Evolutionary conservation across 2,113 vertebrate genomes (phyloP), one percentile per base, ranked within the genome.

Genomic region (Tupaia chinensis): DNA sequence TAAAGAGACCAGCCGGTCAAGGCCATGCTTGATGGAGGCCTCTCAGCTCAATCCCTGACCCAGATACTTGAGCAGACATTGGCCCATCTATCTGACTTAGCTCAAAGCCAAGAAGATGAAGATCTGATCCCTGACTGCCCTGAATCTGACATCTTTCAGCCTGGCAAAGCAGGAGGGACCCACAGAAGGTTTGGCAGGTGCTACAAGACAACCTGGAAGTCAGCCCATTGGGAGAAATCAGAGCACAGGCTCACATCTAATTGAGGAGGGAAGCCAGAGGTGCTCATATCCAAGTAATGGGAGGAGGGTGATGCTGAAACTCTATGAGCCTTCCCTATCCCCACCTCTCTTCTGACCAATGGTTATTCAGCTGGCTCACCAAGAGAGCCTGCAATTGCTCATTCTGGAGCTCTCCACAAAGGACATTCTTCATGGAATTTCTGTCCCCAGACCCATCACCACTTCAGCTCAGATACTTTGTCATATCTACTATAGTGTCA

Each of bases 401-500:
- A 72, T 17, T 25, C 54, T 11, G 20, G 6, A 25, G 25, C 20
- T 63, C 63, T 19, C n/a, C 63, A 11, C 29, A 0, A 68, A 65
- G 82, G 63, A 11, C 74, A 10, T 34, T 73, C 53, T 60, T 54
- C 89, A 6, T 58, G 63, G 1, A 77, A 80, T 95, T 78, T 95
- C 82, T 4, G 85, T 70, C 53, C 89, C 1, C 0, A 8, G 77
- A 78, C 76, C 22, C 96, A 95, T 96, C 81, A 69, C 89, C 93
- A 4, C 85, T 72, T 84, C 61, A 87, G 70, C 63, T 80, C n/a
- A 85, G 91, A 72, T 78, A 27, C 72, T 74, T 91, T 27, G 78
- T 95, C 91, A 91, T n/a, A 54, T n/a, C n/a, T 60, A 93, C 89
- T 93, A 84, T 61, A 96, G 96, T 96, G 95, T 96, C 96, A 98